Evolutionary conservation across 2,888 invertebrate species (phyloP).

Genomic region (Hybos culiciformis): DNA sequence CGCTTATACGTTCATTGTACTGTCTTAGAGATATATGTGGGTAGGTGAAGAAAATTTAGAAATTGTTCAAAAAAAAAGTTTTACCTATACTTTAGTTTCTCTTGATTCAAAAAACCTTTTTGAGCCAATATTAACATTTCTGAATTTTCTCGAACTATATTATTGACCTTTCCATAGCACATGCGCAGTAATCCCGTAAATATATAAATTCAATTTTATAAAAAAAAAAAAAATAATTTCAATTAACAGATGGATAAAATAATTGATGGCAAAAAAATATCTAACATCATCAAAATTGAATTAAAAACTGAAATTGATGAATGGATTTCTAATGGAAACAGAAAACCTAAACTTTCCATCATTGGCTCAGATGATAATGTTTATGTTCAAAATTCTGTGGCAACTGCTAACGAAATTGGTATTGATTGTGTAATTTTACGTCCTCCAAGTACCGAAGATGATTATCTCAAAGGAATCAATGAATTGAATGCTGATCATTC

Average conservation of each 20-base stretch:
- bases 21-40: too few relatives aligned
- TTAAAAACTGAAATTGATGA: slow-evolving; percentile 44
- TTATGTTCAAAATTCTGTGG: slow-evolving; percentile 66
- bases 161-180: too few relatives aligned
- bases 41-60: too few relatives aligned
- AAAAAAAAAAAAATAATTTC: too few relatives aligned
- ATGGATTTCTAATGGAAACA: slow-evolving; percentile 46
- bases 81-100: too few relatives aligned
- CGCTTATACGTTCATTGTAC: too few relatives aligned
- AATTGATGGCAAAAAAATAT: slow-evolving; percentile 55
- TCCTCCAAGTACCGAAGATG: slow-evolving; percentile 44
- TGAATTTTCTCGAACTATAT: too few relatives aligned
- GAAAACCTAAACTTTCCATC: slow-evolving; percentile 54
- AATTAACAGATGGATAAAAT: slow-evolving; percentile 43
- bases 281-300: slow-evolving; percentile 50
- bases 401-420: slow-evolving; percentile 40
- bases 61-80: too few relatives aligned
- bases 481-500: slow-evolving; percentile 48
- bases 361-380: slow-evolving; percentile 69
- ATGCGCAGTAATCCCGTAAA: too few relatives aligned
- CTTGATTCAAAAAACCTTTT: too few relatives aligned
- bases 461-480: slow-evolving; percentile 47
- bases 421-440: slow-evolving; percentile 52
- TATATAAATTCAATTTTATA: too few relatives aligned
- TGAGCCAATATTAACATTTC: too few relatives aligned